Evolutionary conservation across 2,797 vertebrate genomes (phyloP), one percentile per base, ranked within the genome.

Genomic region (Sciaenops ocellatus): DNA sequence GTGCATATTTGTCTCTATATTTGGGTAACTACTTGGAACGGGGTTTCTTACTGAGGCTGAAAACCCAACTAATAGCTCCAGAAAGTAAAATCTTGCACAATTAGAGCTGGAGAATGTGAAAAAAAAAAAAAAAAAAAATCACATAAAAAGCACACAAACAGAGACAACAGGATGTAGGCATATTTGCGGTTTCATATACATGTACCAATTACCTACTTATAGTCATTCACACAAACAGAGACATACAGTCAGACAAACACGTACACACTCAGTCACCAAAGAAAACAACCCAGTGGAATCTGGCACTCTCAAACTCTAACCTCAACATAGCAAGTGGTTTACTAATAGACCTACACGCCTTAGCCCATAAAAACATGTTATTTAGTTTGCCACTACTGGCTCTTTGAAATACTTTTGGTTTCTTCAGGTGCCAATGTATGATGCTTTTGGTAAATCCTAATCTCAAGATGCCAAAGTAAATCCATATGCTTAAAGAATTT

Each of bases 241-340:
- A 75, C 60, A 54, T 46, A 69, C 70, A 73, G 60, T 48, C 64
- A 59, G 69, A 85, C 84, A 87, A 80, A 88, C 80, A 87, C 65
- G 30, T 62, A 79, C 83, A 82, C 80, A 66, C 62, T 74, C 83
- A 38, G 69, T 83, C 77, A 84, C 85, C 79, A 91, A 87, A 86
- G 82, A 89, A 90, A 91, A 87, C 90, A 90, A 89, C 69, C 74
- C 76, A 72, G 17, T 84, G 85, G 88, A 93, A 91, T 90, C 82
- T 92, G 90, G 88, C 89, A 69, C 85, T 79, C 80, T 89, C 73
- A 76, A 60, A 72, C 62, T 65, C 38, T 72, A 85, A 89, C 87
- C 90, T 91, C 92, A 90, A 90, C 93, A 93, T 90, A 84, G 89
- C 87, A 83, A 90, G 90, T 83, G 89, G 87, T 92, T 93, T 88